Percentiles rank a stretch among this genome's conserved stretches.
Conservation (phyloP, 2,113 vertebrate genomes). For the Pimephales promelas region DNA sequence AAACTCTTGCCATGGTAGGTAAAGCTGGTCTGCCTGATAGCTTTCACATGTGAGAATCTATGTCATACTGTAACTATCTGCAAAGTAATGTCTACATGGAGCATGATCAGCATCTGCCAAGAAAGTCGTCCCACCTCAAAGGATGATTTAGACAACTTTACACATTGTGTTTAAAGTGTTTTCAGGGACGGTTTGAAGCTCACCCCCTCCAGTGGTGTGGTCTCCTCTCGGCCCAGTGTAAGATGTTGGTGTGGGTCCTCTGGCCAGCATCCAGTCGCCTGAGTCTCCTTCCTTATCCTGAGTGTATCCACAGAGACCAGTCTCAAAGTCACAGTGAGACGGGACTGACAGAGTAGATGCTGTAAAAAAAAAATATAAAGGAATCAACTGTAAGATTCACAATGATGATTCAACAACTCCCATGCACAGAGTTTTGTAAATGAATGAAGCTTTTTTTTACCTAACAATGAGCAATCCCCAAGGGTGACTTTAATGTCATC, state of each 20-base stretch:
- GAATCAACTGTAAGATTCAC: neutral
- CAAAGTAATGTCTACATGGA: neutral
- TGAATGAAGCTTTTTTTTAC: slow-evolving; percentile 63
- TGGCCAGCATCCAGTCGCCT: slow-evolving; percentile 82
- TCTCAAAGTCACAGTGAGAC: slow-evolving; percentile 89
- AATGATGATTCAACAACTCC: neutral
- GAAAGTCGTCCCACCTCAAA: neutral
- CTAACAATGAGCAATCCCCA: slow-evolving; percentile 83
- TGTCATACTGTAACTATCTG: too few relatives aligned
- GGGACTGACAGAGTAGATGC: slow-evolving; percentile 69
- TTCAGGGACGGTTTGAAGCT: slow-evolving; percentile 64
- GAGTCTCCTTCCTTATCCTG: slow-evolving; percentile 81
- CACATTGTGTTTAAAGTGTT: neutral
- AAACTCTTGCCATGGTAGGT: too few relatives aligned
- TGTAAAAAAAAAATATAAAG: slow-evolving; percentile 59
- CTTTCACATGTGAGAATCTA: neutral
- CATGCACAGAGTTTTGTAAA: neutral
- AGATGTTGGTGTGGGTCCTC: slow-evolving; percentile 90
- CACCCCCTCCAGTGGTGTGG: slow-evolving; percentile 92
- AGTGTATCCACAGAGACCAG: slow-evolving; percentile 83
- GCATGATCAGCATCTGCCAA: neutral
- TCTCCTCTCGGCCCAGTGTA: slow-evolving; percentile 92
- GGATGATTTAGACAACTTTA: neutral
- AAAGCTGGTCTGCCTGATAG: neutral
- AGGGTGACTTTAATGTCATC: slow-evolving; percentile 87